Evolutionary conservation across 2,113 vertebrate genomes (phyloP).

Genomic region (Syrrhaptes paradoxus): DNA sequence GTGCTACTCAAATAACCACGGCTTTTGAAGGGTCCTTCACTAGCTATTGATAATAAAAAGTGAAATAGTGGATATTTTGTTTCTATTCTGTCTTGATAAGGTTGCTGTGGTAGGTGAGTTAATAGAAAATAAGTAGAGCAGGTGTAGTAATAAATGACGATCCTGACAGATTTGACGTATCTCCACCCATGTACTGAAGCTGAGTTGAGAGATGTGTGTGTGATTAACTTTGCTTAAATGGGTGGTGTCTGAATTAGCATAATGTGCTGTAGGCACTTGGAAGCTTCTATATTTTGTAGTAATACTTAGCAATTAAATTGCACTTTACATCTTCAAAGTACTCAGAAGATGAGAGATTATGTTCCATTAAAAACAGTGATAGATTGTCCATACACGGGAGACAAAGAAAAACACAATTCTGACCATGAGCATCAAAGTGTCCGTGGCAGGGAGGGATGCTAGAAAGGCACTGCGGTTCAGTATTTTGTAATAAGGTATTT

Average conservation of each 20-base stretch:
- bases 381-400: neutral
- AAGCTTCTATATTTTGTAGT: neutral
- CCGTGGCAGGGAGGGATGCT: neutral
- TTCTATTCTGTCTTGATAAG: neutral
- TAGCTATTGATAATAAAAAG: neutral
- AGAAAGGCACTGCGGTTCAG: neutral
- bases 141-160: slow-evolving; percentile 21
- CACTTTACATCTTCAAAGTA: neutral
- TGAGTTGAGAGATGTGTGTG: neutral
- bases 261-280: neutral
- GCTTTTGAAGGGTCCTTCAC: neutral
- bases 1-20: neutral
- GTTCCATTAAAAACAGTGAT: neutral
- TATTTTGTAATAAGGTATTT: neutral
- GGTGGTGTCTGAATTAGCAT: slow-evolving; percentile 36
- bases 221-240: slow-evolving; percentile 28
- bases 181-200: slow-evolving; percentile 41
- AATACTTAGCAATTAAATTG: slow-evolving; percentile 29
- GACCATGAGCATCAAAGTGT: neutral
- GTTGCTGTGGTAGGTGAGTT: slow-evolving; percentile 9
- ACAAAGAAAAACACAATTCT: neutral
- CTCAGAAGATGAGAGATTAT: neutral
- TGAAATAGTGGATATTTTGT: neutral
- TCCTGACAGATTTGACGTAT: neutral
- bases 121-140: slow-evolving; percentile 25